Conservation (phyloP, 2,113 vertebrate species). For the Platysternon megacephalum region DNA sequence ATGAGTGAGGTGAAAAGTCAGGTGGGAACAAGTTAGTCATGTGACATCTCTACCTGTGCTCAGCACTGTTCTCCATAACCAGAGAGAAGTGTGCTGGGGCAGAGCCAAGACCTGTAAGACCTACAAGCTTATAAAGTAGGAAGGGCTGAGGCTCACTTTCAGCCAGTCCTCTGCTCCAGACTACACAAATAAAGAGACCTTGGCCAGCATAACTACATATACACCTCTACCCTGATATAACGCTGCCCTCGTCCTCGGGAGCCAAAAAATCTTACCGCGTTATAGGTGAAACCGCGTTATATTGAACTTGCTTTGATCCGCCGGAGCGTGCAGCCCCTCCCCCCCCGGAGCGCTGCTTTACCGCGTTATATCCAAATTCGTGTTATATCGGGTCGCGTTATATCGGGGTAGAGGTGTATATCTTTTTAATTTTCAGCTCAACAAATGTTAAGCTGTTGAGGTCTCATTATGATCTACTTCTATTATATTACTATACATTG, state of each 20-base stretch:
- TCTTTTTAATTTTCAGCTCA: neutral
- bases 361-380: too few species aligned
- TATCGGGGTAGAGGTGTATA: too few species aligned
- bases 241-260: too few species aligned
- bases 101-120: neutral
- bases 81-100: neutral
- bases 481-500: neutral
- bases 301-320: too few species aligned
- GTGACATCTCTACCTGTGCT: accelerated
- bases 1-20: neutral
- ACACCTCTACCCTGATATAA: too few species aligned
- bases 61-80: neutral
- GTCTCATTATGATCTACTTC: neutral
- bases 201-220: neutral
- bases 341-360: too few species aligned
- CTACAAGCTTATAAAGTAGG: neutral
- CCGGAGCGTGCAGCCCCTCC: too few species aligned
- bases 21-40: neutral
- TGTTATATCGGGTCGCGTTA: too few species aligned
- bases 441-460: neutral
- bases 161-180: neutral
- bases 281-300: too few species aligned
- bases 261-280: too few species aligned
- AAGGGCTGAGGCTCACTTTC: neutral
- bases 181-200: neutral